phyloP scores from a whole-genome alignment of 2,888 invertebrate genomes.

The Andrena minutula region DNA sequence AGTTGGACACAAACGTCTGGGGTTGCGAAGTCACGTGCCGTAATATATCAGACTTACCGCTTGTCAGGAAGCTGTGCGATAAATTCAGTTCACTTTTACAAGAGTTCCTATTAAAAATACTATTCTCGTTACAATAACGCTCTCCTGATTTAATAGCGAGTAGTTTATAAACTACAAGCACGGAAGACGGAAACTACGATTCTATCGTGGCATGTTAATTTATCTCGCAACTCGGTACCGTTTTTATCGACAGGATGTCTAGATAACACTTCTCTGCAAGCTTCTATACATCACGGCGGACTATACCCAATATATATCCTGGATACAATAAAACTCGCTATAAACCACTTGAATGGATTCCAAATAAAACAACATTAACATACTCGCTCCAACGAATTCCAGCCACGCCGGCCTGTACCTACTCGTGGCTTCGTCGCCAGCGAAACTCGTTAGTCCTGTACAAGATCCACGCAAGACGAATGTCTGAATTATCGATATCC shows the following conservation, averaged over 20 bases:
- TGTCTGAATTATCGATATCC: background rate
- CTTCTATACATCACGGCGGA: background rate
- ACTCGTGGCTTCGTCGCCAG: background rate
- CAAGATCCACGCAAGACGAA: background rate
- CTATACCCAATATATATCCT: background rate
- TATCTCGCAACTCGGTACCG: conserved; percentile 5
- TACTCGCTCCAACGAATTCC: background rate
- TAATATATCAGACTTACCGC: background rate
- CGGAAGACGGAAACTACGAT: conserved; percentile 7
- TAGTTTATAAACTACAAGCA: background rate
- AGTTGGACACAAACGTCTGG: background rate
- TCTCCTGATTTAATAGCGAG: background rate
- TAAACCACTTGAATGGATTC: background rate
- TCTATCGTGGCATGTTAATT: conserved; percentile 8
- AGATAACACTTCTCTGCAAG: conserved; percentile 1
- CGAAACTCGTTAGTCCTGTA: conserved; percentile 1
- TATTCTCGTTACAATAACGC: too few species aligned
- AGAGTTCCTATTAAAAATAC: background rate
- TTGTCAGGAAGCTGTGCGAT: conserved; percentile 8
- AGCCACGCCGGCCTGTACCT: background rate
- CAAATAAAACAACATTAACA: conserved; percentile 1
- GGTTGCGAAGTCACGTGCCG: background rate
- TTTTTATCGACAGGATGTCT: conserved; percentile 24
- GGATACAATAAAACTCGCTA: background rate
- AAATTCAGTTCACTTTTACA: background rate